These are phyloP conservation scores for Ips typographus DNA, from an alignment of 1,140 invertebrate species.

Conservation along the genomic window DNA sequence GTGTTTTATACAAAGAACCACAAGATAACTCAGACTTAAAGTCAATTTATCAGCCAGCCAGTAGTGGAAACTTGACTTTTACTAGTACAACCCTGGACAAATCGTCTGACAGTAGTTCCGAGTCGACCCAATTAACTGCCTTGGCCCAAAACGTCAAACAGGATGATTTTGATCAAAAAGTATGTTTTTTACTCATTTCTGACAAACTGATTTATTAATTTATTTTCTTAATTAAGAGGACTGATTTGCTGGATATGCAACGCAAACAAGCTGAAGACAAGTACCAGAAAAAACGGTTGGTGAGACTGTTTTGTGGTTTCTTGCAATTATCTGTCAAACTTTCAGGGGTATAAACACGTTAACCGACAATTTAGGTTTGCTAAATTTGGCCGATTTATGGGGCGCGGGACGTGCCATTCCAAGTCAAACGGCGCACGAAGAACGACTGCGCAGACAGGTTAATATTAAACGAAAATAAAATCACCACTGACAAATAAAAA, in stretches of 20 bases:
- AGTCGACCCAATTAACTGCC: slow-evolving; percentile 44
- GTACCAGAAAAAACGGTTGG: too few relatives aligned
- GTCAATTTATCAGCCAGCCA: slow-evolving; percentile 6
- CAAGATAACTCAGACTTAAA: neutral
- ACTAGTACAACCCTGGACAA: slow-evolving; percentile 31
- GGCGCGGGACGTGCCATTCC: slow-evolving; percentile 40
- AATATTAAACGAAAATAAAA: slow-evolving; percentile 19
- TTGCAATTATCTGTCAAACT: neutral
- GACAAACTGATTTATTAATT: too few relatives aligned
- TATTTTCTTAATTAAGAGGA: too few relatives aligned
- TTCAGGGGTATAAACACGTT: slow-evolving; percentile 31
- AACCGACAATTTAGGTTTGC: slow-evolving; percentile 43
- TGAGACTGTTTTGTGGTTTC: too few relatives aligned
- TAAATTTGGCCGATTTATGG: slow-evolving; percentile 61
- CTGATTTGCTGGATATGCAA: too few relatives aligned
- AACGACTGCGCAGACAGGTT: slow-evolving; percentile 72
- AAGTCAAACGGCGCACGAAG: slow-evolving; percentile 68
- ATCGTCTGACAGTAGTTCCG: slow-evolving; percentile 41
- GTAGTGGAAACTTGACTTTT: slow-evolving; percentile 16
- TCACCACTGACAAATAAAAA: neutral
- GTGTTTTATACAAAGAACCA: slow-evolving; percentile 14
- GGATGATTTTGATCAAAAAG: too few relatives aligned
- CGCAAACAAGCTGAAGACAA: too few relatives aligned
- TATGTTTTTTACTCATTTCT: too few relatives aligned
- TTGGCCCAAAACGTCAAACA: neutral